Percentiles rank a stretch among this genome's conserved stretches.
These are phyloP conservation scores for Nettapus auritus DNA, from an alignment of 2,113 vertebrate species.

Conservation along the genomic window DNA sequence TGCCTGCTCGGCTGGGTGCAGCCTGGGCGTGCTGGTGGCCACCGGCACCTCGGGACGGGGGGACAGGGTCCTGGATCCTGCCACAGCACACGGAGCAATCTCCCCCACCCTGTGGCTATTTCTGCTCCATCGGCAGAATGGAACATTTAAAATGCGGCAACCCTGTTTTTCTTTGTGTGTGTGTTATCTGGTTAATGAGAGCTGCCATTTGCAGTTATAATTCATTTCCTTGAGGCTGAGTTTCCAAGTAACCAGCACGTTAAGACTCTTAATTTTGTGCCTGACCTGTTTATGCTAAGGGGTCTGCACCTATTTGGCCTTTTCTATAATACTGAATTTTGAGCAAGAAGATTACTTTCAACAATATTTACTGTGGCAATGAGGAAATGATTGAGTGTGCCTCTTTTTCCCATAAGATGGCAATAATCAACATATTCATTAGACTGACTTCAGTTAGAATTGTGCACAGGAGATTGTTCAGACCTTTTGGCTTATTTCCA, in stretches of 20 bases:
- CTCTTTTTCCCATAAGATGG: too few relatives aligned
- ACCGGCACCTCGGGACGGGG: too few relatives aligned
- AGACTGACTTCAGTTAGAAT: not conserved
- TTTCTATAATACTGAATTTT: not conserved
- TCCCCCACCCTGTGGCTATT: not conserved
- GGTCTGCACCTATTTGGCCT: not conserved
- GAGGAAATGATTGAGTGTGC: not conserved
- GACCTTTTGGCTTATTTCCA: not conserved
- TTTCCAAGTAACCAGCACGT: fast-evolving
- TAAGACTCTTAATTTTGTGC: fast-evolving
- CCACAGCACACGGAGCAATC: too few relatives aligned
- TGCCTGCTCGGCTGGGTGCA: too few relatives aligned
- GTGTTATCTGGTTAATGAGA: fast-evolving
- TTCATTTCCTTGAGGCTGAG: too few relatives aligned
- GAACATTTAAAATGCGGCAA: fast-evolving
- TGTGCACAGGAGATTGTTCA: not conserved
- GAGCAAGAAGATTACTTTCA: too few relatives aligned
- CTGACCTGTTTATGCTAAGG: fast-evolving
- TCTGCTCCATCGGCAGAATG: fast-evolving
- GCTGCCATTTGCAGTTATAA: too few relatives aligned
- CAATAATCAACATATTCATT: too few relatives aligned
- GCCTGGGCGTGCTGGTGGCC: too few relatives aligned
- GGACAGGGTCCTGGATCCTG: too few relatives aligned
- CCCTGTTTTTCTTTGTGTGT: too few relatives aligned
- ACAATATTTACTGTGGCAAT: not conserved